phyloP scores from a whole-genome alignment of 1,140 invertebrate species.

The Batillaria attramentaria region DNA sequence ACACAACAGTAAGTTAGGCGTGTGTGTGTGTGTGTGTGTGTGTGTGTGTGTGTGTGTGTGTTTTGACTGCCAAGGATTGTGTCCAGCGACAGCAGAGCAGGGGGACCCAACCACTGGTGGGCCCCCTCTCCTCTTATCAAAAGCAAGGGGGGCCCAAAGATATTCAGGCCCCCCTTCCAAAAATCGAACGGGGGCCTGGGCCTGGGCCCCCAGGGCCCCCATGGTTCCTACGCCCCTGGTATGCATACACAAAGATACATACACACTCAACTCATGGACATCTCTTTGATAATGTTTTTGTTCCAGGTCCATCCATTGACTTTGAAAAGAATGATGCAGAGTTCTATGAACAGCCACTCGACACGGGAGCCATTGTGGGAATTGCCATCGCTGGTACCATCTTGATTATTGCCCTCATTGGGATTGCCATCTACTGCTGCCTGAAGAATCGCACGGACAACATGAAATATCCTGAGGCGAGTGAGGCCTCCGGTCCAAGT shows the following conservation, averaged over 20 bases:
- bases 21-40: no score
- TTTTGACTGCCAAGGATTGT: no score
- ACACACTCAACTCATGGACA: neutral
- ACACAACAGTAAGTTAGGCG: no score
- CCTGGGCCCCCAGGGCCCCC: no score
- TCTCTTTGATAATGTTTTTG: neutral
- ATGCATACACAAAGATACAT: neutral
- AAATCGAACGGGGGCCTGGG: no score
- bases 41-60: no score
- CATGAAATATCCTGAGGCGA: constrained; percentile 27
- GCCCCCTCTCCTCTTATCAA: no score
- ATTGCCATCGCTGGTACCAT: constrained; percentile 44
- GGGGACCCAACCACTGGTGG: no score
- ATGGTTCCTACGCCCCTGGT: no score
- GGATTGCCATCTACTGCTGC: constrained; percentile 41
- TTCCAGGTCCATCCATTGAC: constrained; percentile 31
- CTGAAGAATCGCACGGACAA: constrained; percentile 30
- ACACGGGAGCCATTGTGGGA: constrained; percentile 40
- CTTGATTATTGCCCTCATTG: constrained; percentile 42
- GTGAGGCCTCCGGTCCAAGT: constrained; percentile 28
- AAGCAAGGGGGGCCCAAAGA: no score
- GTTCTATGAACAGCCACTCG: constrained; percentile 25
- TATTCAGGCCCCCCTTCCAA: no score
- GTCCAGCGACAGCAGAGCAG: no score
- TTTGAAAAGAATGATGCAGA: constrained; percentile 22